These are phyloP conservation scores for Ditylenchus dipsaci DNA, from an alignment of 1,140 invertebrate genomes.

Conservation along the genomic window DNA sequence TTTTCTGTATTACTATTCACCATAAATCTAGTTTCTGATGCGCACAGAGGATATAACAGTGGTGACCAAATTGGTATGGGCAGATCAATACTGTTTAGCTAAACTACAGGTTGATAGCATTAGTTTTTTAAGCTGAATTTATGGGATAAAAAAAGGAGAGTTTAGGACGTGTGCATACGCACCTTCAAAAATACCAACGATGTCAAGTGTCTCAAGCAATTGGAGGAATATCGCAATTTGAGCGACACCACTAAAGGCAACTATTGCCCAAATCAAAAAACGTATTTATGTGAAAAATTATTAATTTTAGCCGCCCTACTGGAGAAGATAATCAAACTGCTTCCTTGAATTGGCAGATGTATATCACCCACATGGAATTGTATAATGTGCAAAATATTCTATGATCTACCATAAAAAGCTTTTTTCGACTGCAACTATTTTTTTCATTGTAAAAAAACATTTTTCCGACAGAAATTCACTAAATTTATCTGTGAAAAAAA, in stretches of 20 bases:
- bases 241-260: conserved; percentile 37
- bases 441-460: too few relatives aligned
- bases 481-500: too few relatives aligned
- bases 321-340: conserved; percentile 45
- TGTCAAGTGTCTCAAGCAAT: conserved; percentile 33
- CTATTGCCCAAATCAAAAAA: too few relatives aligned
- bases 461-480: too few relatives aligned
- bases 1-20: too few relatives aligned
- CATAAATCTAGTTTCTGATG: too few relatives aligned
- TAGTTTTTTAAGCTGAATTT: conserved; percentile 12
- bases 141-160: neutral
- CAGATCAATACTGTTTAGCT: conserved; percentile 46
- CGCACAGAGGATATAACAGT: conserved; percentile 17
- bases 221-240: conserved; percentile 47
- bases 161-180: conserved; percentile 48
- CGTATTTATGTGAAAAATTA: too few relatives aligned
- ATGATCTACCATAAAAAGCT: too few relatives aligned
- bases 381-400: too few relatives aligned
- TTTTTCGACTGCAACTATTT: too few relatives aligned
- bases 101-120: conserved; percentile 38
- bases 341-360: neutral
- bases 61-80: conserved; percentile 47
- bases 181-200: conserved; percentile 36
- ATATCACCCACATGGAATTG: too few relatives aligned
- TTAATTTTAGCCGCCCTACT: conserved; percentile 32